These are phyloP conservation scores for Leptopterna dolabrata DNA, from an alignment of 2,888 invertebrate genomes.

Conservation along the genomic window DNA sequence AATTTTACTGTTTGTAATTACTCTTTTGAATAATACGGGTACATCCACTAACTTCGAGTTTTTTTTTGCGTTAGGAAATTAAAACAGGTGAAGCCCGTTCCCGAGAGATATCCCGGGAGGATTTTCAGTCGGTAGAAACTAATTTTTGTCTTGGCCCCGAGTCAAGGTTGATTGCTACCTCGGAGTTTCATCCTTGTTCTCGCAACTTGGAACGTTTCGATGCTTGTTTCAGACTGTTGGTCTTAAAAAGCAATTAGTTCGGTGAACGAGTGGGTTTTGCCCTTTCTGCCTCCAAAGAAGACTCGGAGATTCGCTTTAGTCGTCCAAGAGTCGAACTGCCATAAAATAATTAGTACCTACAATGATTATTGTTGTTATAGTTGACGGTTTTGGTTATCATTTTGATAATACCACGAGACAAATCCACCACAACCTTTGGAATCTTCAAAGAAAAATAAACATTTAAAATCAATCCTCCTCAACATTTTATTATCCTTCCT, in stretches of 20 bases:
- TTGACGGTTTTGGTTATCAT: too few relatives aligned
- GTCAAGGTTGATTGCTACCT: conserved; percentile 29
- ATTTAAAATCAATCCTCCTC: too few relatives aligned
- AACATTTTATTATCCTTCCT: too few relatives aligned
- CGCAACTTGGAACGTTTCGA: conserved; percentile 15
- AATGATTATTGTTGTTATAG: too few relatives aligned
- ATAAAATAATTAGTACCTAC: too few relatives aligned
- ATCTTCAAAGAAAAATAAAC: too few relatives aligned
- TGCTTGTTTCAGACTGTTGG: conserved; percentile 34
- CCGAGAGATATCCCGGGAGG: neutral
- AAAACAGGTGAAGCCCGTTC: neutral
- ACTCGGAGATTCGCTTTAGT: neutral
- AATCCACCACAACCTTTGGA: too few relatives aligned
- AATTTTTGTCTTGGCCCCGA: conserved; percentile 40
- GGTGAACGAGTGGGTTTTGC: neutral
- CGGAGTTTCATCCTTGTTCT: conserved; percentile 18
- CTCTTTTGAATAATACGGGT: too few relatives aligned
- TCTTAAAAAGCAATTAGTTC: conserved; percentile 37
- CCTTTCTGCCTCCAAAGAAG: neutral
- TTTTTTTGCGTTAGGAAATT: too few relatives aligned
- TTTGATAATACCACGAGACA: too few relatives aligned
- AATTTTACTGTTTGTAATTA: too few relatives aligned
- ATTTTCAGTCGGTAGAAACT: neutral
- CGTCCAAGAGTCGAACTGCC: neutral
- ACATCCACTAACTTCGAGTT: too few relatives aligned